Evolutionary conservation across 2,797 vertebrate genomes (phyloP).

Genomic region (Semaprochilodus insignis): DNA sequence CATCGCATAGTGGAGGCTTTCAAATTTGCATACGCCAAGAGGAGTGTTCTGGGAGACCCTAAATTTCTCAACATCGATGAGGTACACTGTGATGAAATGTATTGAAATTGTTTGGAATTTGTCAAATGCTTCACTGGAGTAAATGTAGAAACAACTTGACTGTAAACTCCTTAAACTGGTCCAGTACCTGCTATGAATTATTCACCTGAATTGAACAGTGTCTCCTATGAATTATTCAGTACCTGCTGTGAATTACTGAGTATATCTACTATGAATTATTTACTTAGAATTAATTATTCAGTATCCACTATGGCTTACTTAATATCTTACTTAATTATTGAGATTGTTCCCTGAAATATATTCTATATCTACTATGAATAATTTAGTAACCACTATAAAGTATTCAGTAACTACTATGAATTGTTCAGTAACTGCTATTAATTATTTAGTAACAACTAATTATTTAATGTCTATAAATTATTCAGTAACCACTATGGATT

Average conservation of each 20-base stretch:
- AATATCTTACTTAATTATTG: too few relatives aligned
- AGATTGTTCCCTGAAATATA: too few relatives aligned
- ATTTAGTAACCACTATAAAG: neutral
- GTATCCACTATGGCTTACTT: too few relatives aligned
- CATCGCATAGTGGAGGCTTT: slow-evolving; percentile 94
- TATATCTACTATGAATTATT: too few relatives aligned
- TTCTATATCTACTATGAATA: neutral
- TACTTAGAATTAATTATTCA: too few relatives aligned
- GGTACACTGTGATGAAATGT: slow-evolving; percentile 72
- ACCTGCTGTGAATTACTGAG: neutral
- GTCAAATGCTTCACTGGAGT: neutral
- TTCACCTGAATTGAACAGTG: too few relatives aligned
- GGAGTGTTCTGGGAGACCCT: slow-evolving; percentile 89
- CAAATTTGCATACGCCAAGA: slow-evolving; percentile 93
- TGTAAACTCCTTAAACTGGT: neutral
- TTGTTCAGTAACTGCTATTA: too few relatives aligned
- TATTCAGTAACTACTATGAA: neutral
- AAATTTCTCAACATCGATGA: slow-evolving; percentile 82
- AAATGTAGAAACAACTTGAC: neutral
- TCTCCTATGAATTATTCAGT: neutral
- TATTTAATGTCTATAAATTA: too few relatives aligned
- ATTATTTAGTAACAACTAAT: too few relatives aligned
- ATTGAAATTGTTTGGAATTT: neutral
- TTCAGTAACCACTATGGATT: too few relatives aligned
- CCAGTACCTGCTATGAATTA: too few relatives aligned